Evolutionary conservation across 2,888 invertebrate genomes (phyloP).

Genomic region (Coremacera marginata): DNA sequence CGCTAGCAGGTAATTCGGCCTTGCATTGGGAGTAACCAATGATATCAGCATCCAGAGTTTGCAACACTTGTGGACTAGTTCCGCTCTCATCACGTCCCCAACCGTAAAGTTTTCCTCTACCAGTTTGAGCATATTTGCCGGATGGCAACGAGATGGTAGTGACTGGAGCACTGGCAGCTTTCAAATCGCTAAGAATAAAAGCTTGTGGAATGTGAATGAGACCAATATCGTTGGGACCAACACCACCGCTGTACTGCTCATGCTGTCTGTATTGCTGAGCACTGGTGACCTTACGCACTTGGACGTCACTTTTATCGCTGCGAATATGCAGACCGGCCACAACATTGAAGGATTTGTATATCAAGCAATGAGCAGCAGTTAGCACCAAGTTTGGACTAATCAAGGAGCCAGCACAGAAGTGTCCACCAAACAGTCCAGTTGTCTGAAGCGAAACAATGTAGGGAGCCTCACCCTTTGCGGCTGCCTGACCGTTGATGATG

Average conservation of each 20-base stretch:
- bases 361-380: constrained; percentile 67
- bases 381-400: constrained; percentile 59
- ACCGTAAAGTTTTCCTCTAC: constrained; percentile 55
- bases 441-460: constrained; percentile 67
- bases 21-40: constrained; percentile 52
- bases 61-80: constrained; percentile 53
- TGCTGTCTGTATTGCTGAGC: constrained; percentile 57
- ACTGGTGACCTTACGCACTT: constrained; percentile 53
- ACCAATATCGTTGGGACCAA: constrained; percentile 72
- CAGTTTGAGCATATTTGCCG: constrained; percentile 47
- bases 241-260: constrained; percentile 61
- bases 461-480: constrained; percentile 66
- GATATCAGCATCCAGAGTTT: constrained; percentile 56
- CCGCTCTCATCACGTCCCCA: constrained; percentile 62
- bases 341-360: constrained; percentile 46
- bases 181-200: constrained; percentile 56
- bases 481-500: constrained; percentile 64
- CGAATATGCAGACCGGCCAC: constrained; percentile 68
- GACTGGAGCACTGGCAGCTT: constrained; percentile 51
- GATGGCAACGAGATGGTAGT: constrained; percentile 51
- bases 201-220: constrained; percentile 63
- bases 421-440: constrained; percentile 32
- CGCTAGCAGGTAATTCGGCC: constrained; percentile 49
- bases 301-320: constrained; percentile 49
- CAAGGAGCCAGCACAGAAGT: constrained; percentile 69